Percentiles rank a stretch among this genome's conserved stretches.
Evolutionary conservation across 2,888 invertebrate genomes (phyloP).

Genomic region (Diarsia dahlii): DNA sequence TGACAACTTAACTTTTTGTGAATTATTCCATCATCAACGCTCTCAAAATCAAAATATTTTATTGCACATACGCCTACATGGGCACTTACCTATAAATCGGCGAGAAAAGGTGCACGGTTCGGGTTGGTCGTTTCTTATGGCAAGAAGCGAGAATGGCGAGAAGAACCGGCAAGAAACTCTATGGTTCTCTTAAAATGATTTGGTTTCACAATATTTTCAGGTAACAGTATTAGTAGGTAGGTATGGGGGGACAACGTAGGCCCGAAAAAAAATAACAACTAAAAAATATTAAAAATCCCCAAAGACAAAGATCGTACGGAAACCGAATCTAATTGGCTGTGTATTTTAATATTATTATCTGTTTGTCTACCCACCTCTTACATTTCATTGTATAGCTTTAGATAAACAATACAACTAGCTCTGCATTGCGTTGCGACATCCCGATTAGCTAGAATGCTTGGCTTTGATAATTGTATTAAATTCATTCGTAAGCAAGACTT

Average conservation of each 20-base stretch:
- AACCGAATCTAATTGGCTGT: background rate
- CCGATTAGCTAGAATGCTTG: conserved; percentile 36
- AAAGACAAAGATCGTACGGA: background rate
- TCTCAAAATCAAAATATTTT: background rate
- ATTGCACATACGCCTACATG: no score
- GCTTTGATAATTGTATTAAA: conserved; percentile 27
- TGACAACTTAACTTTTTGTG: background rate
- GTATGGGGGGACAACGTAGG: no score
- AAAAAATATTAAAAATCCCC: no score
- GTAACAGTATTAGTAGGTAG: no score
- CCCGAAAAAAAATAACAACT: no score
- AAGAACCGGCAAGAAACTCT: no score
- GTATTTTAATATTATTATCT: background rate
- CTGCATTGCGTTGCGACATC: conserved; percentile 33
- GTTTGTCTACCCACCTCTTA: background rate
- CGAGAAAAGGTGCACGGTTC: no score
- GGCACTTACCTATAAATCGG: no score
- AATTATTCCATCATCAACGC: background rate
- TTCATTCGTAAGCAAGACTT: conserved; percentile 32
- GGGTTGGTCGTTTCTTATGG: no score
- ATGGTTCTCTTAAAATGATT: no score
- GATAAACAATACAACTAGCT: conserved; percentile 8
- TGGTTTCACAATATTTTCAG: no score
- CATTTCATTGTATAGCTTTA: conserved; percentile 13
- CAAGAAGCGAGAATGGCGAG: no score